A percentile compares a stretch with the other conserved stretches of the same genome.
These are phyloP conservation scores for Catostylus mosaicus DNA, from an alignment of 30 jellyfish, hydroid and myxozoan genomes.

Conservation along the genomic window DNA sequence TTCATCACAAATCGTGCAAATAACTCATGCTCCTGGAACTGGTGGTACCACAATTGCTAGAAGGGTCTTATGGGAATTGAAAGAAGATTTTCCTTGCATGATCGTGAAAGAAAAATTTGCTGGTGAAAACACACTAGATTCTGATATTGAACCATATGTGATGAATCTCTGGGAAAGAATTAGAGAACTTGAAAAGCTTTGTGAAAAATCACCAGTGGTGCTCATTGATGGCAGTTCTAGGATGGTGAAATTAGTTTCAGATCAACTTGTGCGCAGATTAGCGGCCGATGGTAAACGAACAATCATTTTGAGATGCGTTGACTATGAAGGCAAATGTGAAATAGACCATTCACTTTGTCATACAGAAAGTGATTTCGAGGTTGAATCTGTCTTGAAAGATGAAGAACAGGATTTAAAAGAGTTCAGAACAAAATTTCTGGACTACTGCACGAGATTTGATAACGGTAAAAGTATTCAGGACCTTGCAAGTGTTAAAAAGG, in stretches of 20 bases:
- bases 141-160: slow-evolving; percentile 20
- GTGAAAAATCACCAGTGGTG: slow-evolving; percentile 36
- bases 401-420: slow-evolving; percentile 1
- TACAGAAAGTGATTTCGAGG: slow-evolving; percentile 19
- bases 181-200: slow-evolving; percentile 16
- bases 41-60: slow-evolving; percentile 59
- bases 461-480: neutral
- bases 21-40: slow-evolving; percentile 50
- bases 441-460: slow-evolving; percentile 9
- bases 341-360: slow-evolving; percentile 12
- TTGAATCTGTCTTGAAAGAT: slow-evolving; percentile 27
- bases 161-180: slow-evolving; percentile 24
- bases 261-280: slow-evolving; percentile 47
- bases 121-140: slow-evolving; percentile 15
- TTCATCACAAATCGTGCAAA: slow-evolving; percentile 50
- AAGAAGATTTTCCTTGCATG: slow-evolving; percentile 33
- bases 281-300: slow-evolving; percentile 40
- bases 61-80: slow-evolving; percentile 31
- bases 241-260: slow-evolving; percentile 26
- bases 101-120: slow-evolving; percentile 19
- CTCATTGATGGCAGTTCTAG: slow-evolving; percentile 47
- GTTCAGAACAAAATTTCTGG: slow-evolving; percentile 13
- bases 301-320: slow-evolving; percentile 32
- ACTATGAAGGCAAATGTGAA: slow-evolving; percentile 24
- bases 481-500: neutral